Percentiles rank a stretch among this genome's conserved stretches.
Evolutionary conservation across 2,888 invertebrate genomes (phyloP).

Genomic region (Boloria selene): DNA sequence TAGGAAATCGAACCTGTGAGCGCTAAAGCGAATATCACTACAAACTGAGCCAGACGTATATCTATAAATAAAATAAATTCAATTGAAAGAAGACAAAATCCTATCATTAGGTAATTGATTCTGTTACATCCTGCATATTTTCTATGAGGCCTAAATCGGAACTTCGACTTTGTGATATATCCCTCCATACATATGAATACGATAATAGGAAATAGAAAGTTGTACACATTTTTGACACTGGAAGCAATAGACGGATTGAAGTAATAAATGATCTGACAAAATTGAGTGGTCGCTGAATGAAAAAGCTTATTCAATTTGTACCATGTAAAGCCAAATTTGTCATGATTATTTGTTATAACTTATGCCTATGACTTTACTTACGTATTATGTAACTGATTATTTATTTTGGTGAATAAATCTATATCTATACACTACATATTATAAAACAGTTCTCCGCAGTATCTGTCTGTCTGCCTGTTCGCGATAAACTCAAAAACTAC

Average conservation of each 20-base stretch:
- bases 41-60: no score
- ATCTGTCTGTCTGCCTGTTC: no score
- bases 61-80: no score
- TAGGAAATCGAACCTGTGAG: no score
- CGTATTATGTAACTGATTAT: slow-evolving; percentile 2
- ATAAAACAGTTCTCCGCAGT: no score
- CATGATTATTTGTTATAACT: slow-evolving; percentile 9
- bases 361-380: neutral
- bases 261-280: slow-evolving; percentile 11
- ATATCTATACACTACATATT: no score
- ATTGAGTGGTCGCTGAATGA: slow-evolving; percentile 15
- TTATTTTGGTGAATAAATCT: neutral
- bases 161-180: neutral
- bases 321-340: slow-evolving; percentile 6
- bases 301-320: slow-evolving; percentile 9
- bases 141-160: neutral
- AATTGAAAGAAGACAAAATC: no score
- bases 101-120: no score
- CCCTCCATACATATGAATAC: neutral
- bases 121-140: neutral
- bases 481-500: no score
- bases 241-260: neutral
- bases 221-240: slow-evolving; percentile 1
- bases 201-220: slow-evolving; percentile 18
- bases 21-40: no score